phyloP scores from a whole-genome alignment of 2,888 invertebrate genomes.

The Netelia virgata region DNA sequence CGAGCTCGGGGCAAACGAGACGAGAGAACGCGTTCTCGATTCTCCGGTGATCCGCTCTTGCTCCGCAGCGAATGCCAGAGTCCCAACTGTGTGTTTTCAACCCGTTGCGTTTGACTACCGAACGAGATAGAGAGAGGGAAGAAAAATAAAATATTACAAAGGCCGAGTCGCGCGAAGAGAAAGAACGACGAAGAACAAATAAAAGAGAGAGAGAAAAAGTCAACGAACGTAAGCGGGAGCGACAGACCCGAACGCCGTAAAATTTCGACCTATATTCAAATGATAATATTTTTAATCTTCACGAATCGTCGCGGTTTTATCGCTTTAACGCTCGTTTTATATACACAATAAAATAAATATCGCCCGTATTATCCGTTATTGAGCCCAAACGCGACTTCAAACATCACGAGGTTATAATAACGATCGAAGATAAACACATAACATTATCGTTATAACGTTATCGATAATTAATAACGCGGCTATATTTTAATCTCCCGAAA shows the following conservation, averaged over 20 bases:
- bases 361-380: background rate
- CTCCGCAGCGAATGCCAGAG: background rate
- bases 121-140: background rate
- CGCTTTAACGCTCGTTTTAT: background rate
- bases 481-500: slow-evolving; percentile 47
- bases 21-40: background rate
- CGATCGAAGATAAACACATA: background rate
- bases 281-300: slow-evolving; percentile 40
- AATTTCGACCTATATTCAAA: slow-evolving; percentile 50
- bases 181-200: background rate
- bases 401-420: background rate
- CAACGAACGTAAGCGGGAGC: slow-evolving; percentile 6
- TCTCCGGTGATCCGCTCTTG: background rate
- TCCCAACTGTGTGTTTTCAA: too few species aligned
- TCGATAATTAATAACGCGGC: background rate
- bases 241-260: slow-evolving; percentile 43
- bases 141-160: background rate
- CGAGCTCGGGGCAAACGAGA: slow-evolving; percentile 2
- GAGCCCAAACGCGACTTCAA: too few species aligned
- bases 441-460: too few species aligned
- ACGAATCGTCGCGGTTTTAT: slow-evolving; percentile 23
- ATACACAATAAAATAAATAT: background rate
- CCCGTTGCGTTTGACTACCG: background rate
- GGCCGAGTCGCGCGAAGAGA: background rate
- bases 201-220: background rate